A percentile compares a stretch with the other conserved stretches of the same genome.
These are phyloP conservation scores for Achlya flavicornis DNA, from an alignment of 2,888 invertebrate genomes.

Conservation along the genomic window DNA sequence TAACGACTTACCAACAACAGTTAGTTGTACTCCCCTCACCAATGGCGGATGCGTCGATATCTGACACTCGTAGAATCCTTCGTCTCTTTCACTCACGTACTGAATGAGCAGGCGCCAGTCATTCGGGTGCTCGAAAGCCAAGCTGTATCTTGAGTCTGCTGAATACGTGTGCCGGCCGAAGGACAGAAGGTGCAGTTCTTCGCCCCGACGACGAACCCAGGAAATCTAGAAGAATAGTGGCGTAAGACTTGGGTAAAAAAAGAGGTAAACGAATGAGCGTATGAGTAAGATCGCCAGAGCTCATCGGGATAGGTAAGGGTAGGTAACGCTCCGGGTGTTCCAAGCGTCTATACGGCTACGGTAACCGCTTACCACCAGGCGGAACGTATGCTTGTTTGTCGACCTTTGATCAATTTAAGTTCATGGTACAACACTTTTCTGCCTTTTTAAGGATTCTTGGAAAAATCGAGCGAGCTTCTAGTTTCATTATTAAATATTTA, in stretches of 20 bases:
- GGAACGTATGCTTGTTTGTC: too few relatives aligned
- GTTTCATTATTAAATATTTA: too few relatives aligned
- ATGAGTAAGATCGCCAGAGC: too few relatives aligned
- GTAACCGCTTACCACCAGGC: too few relatives aligned
- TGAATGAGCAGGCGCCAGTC: constrained; percentile 90
- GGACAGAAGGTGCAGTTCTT: constrained; percentile 87
- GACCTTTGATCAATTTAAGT: too few relatives aligned
- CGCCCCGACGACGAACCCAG: constrained; percentile 87
- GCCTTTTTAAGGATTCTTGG: too few relatives aligned
- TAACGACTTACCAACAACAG: constrained; percentile 87
- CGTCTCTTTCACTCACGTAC: constrained; percentile 89
- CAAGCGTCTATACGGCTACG: too few relatives aligned
- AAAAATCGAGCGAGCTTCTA: too few relatives aligned
- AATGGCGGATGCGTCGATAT: constrained; percentile 91
- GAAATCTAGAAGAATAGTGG: constrained; percentile 77
- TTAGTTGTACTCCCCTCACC: constrained; percentile 87
- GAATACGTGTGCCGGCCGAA: constrained; percentile 87
- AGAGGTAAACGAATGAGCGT: too few relatives aligned
- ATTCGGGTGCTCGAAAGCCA: constrained; percentile 88
- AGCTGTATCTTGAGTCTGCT: constrained; percentile 86
- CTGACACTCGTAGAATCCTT: constrained; percentile 92
- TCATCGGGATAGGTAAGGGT: too few relatives aligned
- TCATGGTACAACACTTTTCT: too few relatives aligned
- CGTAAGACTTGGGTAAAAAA: background rate
- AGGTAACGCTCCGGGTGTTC: too few relatives aligned